phyloP scores from a whole-genome alignment of 2,113 vertebrate species.

The Pleuronectes platessa region DNA sequence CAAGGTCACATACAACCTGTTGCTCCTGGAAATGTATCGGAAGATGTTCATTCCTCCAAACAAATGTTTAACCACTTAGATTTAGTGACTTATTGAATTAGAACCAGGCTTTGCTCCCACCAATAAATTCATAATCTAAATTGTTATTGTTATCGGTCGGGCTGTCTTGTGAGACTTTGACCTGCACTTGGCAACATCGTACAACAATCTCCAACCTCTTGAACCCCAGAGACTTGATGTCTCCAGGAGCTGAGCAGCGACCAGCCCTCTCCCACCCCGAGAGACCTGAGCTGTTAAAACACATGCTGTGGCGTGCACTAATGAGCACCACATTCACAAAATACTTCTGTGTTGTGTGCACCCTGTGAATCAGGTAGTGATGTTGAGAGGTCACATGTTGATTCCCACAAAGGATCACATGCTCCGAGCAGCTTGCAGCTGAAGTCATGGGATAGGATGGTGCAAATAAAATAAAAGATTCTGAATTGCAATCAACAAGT shows the following conservation, averaged over 20 bases:
- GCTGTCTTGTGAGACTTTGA: conserved; percentile 15
- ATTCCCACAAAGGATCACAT: conserved; percentile 39
- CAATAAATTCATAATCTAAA: background rate
- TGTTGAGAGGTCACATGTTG: conserved; percentile 5
- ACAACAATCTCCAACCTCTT: background rate
- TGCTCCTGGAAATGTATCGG: too few species aligned
- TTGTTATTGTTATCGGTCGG: background rate
- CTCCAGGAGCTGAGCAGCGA: background rate
- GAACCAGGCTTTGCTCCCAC: too few species aligned
- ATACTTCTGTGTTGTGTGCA: background rate
- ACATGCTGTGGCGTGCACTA: background rate
- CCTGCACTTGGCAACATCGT: conserved; percentile 18
- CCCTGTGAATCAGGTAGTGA: conserved; percentile 1
- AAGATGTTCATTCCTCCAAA: too few species aligned
- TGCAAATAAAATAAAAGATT: background rate
- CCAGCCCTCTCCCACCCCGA: background rate
- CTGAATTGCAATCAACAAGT: background rate
- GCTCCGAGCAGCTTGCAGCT: background rate
- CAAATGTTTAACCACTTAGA: background rate
- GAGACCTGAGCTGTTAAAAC: conserved; percentile 19
- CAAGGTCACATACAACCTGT: background rate
- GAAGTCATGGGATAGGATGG: conserved; percentile 21
- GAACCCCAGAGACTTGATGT: background rate
- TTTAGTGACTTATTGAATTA: background rate
- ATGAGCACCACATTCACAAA: conserved; percentile 22